Evolutionary conservation across 2,888 invertebrate genomes (phyloP).

Genomic region (Geophilus truncorum): DNA sequence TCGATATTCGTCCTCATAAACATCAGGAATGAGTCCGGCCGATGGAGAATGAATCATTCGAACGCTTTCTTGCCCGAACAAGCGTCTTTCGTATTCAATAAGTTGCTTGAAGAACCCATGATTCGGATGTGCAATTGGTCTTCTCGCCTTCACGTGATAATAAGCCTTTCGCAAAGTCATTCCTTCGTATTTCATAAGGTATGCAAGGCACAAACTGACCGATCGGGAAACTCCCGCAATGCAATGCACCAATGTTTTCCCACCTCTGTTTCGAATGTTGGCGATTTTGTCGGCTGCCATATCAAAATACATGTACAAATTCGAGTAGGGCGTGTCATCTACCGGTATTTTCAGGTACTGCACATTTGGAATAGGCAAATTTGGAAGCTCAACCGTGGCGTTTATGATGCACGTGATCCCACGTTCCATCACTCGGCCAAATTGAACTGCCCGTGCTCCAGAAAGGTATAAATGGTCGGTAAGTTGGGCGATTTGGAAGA

Average conservation of each 20-base stretch:
- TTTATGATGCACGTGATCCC: slow-evolving; percentile 74
- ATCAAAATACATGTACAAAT: slow-evolving; percentile 70
- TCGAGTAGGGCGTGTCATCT: slow-evolving; percentile 66
- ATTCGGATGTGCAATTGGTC: slow-evolving; percentile 74
- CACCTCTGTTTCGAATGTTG: slow-evolving; percentile 61
- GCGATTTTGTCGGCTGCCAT: slow-evolving; percentile 70
- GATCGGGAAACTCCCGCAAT: slow-evolving; percentile 89
- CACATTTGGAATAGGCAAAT: slow-evolving; percentile 49
- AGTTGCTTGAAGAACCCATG: slow-evolving; percentile 71
- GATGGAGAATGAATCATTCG: slow-evolving; percentile 67
- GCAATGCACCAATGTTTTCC: slow-evolving; percentile 79
- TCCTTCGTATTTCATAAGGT: slow-evolving; percentile 59
- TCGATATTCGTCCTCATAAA: slow-evolving; percentile 56
- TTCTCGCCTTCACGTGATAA: slow-evolving; percentile 59
- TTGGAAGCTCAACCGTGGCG: slow-evolving; percentile 74
- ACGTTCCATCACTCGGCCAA: slow-evolving; percentile 61
- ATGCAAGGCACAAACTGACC: slow-evolving; percentile 71
- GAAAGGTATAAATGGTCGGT: slow-evolving; percentile 69
- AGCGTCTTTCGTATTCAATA: slow-evolving; percentile 52
- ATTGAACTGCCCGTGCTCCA: slow-evolving; percentile 69
- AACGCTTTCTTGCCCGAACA: slow-evolving; percentile 64
- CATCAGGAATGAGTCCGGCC: slow-evolving; percentile 69
- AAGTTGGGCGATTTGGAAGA: no score
- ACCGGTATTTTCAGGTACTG: slow-evolving; percentile 67
- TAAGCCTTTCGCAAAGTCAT: slow-evolving; percentile 63